These are phyloP conservation scores for Oreochromis spilurus DNA, from an alignment of 2,113 vertebrate genomes.

Conservation along the genomic window DNA sequence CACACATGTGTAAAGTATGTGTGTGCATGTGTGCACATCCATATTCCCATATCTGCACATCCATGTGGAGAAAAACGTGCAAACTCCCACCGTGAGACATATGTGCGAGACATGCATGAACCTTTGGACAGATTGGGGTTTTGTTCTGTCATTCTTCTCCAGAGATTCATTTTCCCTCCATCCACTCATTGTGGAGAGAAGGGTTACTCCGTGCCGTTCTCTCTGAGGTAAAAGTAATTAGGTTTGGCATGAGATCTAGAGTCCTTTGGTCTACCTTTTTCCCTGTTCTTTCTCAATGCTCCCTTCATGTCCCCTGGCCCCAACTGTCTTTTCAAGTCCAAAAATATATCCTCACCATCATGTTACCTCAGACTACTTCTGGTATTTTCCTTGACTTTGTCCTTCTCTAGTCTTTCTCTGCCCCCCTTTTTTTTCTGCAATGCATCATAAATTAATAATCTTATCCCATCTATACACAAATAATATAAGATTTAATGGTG, in stretches of 20 bases:
- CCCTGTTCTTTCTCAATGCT: constrained; percentile 11
- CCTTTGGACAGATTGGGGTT: constrained; percentile 49
- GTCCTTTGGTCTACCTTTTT: constrained; percentile 26
- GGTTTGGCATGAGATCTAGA: constrained; percentile 57
- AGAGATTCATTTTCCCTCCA: constrained; percentile 25
- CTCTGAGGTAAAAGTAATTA: constrained; percentile 65
- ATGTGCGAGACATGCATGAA: neutral
- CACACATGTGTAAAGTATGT: neutral
- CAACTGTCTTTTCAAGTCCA: constrained; percentile 35
- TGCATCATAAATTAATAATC: neutral
- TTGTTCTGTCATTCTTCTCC: constrained; percentile 43
- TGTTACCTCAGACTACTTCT: neutral
- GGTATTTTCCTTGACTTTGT: neutral
- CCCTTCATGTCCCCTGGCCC: neutral
- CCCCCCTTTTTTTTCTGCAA: neutral
- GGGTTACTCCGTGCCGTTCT: neutral
- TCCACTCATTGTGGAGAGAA: constrained; percentile 23
- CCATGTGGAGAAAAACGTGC: neutral
- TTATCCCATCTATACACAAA: neutral
- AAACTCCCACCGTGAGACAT: neutral
- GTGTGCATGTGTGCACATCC: neutral
- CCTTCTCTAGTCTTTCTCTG: neutral
- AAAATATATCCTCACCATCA: constrained; percentile 23
- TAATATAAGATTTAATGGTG: neutral
- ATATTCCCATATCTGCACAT: neutral